These are phyloP conservation scores for Eupithecia dodoneata DNA, from an alignment of 2,888 invertebrate genomes.

Conservation along the genomic window DNA sequence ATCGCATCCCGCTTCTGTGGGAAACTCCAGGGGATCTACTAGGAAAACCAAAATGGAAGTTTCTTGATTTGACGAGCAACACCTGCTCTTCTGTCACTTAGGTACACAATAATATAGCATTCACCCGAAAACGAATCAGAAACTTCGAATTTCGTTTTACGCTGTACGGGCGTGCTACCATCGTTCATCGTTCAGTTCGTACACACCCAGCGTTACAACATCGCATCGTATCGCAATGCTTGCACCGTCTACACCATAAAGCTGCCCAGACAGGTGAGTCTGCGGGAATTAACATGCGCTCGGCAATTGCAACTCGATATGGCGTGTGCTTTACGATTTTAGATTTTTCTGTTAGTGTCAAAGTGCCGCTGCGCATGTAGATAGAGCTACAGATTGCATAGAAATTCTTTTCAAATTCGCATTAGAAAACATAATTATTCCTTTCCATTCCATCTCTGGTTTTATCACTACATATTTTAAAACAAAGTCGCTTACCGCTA, in stretches of 20 bases:
- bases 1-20: too few relatives aligned
- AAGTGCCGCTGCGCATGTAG: conserved; percentile 71
- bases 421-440: neutral
- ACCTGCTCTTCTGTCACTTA: too few relatives aligned
- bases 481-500: too few relatives aligned
- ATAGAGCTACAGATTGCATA: conserved; percentile 31
- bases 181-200: neutral
- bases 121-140: too few relatives aligned
- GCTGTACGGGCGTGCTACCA: too few relatives aligned
- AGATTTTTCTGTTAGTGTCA: conserved; percentile 82
- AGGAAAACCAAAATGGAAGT: too few relatives aligned
- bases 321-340: conserved; percentile 79
- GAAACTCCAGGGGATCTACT: too few relatives aligned
- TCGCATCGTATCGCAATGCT: neutral
- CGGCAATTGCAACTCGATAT: conserved; percentile 79
- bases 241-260: conserved; percentile 3
- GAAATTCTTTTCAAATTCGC: conserved; percentile 3
- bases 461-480: neutral
- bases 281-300: conserved; percentile 73
- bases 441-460: neutral
- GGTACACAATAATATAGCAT: too few relatives aligned
- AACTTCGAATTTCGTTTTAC: too few relatives aligned
- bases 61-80: too few relatives aligned
- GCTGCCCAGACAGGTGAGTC: neutral
- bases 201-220: neutral